These are phyloP conservation scores for Diarsia rubi DNA, from an alignment of 2,888 invertebrate species.

Conservation along the genomic window DNA sequence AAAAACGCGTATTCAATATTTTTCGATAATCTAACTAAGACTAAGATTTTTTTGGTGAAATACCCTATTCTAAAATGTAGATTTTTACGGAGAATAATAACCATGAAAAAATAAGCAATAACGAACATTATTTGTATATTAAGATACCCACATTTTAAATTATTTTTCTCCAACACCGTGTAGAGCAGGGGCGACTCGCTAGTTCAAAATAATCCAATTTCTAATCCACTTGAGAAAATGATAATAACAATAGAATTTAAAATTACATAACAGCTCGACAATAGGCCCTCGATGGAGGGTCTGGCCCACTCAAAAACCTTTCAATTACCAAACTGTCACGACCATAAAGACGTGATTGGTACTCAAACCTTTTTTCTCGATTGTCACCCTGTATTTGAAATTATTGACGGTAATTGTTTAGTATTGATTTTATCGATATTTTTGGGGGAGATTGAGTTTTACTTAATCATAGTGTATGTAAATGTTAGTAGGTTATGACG, in stretches of 20 bases:
- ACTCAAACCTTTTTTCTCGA: conserved; percentile 57
- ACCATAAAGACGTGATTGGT: conserved; percentile 68
- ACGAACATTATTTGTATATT: neutral
- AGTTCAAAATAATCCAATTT: conserved; percentile 47
- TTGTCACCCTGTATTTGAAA: conserved; percentile 59
- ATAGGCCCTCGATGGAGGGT: conserved; percentile 73
- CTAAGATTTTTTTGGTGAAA: too few species aligned
- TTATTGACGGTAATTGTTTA: conserved; percentile 56
- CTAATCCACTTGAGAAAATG: conserved; percentile 55
- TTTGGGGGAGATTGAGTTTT: neutral
- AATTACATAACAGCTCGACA: conserved; percentile 75
- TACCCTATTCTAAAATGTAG: too few species aligned
- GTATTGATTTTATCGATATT: conserved; percentile 44
- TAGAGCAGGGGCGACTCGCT: neutral
- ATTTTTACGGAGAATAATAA: too few species aligned
- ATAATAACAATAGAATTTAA: conserved; percentile 69
- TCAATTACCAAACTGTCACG: conserved; percentile 83
- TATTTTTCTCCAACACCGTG: neutral
- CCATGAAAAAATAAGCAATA: too few species aligned
- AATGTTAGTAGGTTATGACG: too few species aligned
- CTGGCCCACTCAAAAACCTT: conserved; percentile 76
- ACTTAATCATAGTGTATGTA: neutral
- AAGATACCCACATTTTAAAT: neutral
- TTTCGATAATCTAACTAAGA: too few species aligned
- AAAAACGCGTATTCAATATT: too few species aligned